Evolutionary conservation across 2,113 vertebrate species (phyloP), one percentile per base, ranked within the genome.

Genomic region (Rhinolophus ferrumequinum): DNA sequence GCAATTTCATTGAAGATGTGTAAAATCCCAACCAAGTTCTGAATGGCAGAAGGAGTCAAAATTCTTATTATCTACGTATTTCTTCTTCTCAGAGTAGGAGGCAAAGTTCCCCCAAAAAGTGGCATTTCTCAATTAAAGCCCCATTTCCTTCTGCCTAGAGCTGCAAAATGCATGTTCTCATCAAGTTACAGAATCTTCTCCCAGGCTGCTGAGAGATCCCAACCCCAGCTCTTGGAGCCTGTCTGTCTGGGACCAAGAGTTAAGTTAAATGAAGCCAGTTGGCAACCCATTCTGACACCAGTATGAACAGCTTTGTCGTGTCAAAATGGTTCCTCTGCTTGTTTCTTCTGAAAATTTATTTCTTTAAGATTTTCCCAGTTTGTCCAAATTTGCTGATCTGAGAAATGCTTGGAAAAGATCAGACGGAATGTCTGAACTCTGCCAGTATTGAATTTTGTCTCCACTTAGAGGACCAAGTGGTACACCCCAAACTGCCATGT

Each of bases 351-450:
- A 90, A 92, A 91, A 83, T 90, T 41, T 83, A 94, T 93, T 92
- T 94, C 76, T 66, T 90, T 92, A 85, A 64, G 72, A 93, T 80
- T 92, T 92, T 92, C 50, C 80, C 69, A 92, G 13, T 92, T 50
- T 93, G 26, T 50, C 44, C 64, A 97, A 93, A 96, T 90, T 67
- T 96, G 58, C 92, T 92, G 75, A 96, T 79, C 73, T 96, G 60
- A 58, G 69, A 97, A 92, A 79, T 89, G 44, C 58, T 84, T 72
- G 24, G 73, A 58, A 95, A 89, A 91, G 33, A 79, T 14, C 6
- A 7, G 44, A 38, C 93, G 38, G 84, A 92, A 81, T 92, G 81
- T 62, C 88, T 93, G 41, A 89, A 62, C 66, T 84, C 64, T 84
- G 35, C 28, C 38, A 60, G 56, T 88, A 85, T 76, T 94, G 69